These are phyloP conservation scores for Sceloporus undulatus DNA, from an alignment of 2,113 vertebrate genomes.

Conservation along the genomic window DNA sequence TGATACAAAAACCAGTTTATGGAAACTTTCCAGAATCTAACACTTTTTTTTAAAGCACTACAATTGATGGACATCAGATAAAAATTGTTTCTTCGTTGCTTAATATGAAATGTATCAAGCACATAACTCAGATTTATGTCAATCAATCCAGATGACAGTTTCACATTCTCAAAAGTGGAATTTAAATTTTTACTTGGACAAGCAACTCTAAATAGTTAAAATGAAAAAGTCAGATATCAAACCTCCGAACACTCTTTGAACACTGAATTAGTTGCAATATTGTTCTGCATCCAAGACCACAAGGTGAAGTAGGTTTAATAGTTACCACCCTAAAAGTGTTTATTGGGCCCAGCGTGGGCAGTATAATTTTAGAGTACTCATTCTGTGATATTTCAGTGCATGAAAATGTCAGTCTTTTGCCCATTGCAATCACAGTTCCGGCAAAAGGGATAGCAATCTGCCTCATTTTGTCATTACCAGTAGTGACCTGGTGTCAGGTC, in stretches of 20 bases:
- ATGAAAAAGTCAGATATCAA: background rate
- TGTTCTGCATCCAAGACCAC: background rate
- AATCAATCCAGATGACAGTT: background rate
- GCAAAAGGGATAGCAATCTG: background rate
- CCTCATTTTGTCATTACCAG: slow-evolving; percentile 12
- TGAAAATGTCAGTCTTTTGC: background rate
- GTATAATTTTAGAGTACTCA: background rate
- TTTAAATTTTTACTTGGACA: background rate
- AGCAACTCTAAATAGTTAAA: background rate
- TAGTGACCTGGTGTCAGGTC: slow-evolving; percentile 15
- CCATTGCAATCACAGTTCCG: background rate
- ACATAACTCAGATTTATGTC: background rate
- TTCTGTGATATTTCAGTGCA: background rate
- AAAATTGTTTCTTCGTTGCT: background rate
- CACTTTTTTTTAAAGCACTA: background rate
- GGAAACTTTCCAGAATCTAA: too few species aligned
- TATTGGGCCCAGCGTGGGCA: background rate
- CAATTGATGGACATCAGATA: background rate
- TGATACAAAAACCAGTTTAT: too few species aligned
- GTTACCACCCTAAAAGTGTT: background rate
- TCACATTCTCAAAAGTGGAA: background rate
- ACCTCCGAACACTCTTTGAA: background rate
- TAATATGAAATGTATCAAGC: background rate
- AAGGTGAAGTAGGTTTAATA: background rate
- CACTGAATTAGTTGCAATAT: background rate